phyloP scores from a whole-genome alignment of 2,888 invertebrate species.

The Tipula vernalis region DNA sequence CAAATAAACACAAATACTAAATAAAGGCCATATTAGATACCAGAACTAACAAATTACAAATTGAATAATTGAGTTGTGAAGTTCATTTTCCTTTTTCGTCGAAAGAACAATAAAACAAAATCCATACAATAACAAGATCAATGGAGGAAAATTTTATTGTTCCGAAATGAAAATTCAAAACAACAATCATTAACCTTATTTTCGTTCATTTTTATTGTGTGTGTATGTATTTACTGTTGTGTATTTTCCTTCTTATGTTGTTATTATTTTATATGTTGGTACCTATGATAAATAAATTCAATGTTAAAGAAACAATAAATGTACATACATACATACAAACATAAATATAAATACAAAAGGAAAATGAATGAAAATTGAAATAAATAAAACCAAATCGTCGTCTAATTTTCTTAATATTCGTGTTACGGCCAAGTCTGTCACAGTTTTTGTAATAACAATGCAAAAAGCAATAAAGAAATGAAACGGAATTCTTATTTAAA shows the following conservation, averaged over 20 bases:
- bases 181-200: neutral
- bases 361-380: neutral
- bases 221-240: neutral
- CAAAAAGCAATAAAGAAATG: too few relatives aligned
- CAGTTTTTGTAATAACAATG: neutral
- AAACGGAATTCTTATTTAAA: too few relatives aligned
- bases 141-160: neutral
- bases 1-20: neutral
- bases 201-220: neutral
- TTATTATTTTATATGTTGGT: neutral
- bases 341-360: neutral
- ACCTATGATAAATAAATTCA: neutral
- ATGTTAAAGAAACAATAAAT: neutral
- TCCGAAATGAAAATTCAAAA: neutral
- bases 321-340: neutral
- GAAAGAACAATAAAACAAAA: neutral
- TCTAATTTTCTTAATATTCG: neutral
- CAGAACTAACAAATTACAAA: neutral
- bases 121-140: neutral
- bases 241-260: neutral
- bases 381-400: neutral
- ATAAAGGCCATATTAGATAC: neutral
- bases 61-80: neutral
- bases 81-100: neutral
- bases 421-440: neutral